Evolutionary conservation across 2,113 vertebrate species (phyloP), one percentile per base, ranked within the genome.

Genomic region (zebrafish (Danio rerio)): DNA sequence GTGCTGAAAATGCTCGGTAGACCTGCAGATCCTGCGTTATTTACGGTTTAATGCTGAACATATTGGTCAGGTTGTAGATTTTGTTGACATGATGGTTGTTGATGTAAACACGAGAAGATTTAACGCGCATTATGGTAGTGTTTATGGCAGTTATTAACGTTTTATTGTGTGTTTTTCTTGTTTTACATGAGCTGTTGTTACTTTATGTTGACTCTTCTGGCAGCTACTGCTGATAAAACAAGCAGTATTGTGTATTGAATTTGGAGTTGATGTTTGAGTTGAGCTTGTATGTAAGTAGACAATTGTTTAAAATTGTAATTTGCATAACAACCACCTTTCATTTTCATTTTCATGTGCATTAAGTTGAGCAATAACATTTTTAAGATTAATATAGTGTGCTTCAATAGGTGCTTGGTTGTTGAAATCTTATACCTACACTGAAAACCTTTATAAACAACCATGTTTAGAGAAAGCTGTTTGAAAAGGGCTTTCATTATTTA

Each of bases 21-120:
- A 63, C 20, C 20, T 40, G 8, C 9, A 62, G 20, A 40, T 15
- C 16, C 2, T 0, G 2, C 50, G 9, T 50, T 77, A n/a, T 77
- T 31, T 47, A 0, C 18, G 45, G 61, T 31, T 63, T 62, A 11
- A 40, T 6, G 13, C 6, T 10, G 13, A 62, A 77, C 58, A 40
- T 77, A 31, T 63, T 77, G 56, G 45, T 77, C 45, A 63, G 45
- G 63, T 18, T 21, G 6, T 15, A 21, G n/a, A 47, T 76, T 31
- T 50, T 77, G 75, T 77, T 63, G 45, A 63, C 75, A 63, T 63
- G 75, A 2, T 50, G 61, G 58, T 10, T 63, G 43, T 31, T 61
- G 9, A 45, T 20, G 40, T 43, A 75, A 58, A 75, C 69, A 31
- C 55, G 7, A 58, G 40, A 7, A 58, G 40, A 59, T 12, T 56